Evolutionary conservation across 1,140 invertebrate genomes (phyloP), one percentile per base, ranked within the genome.

Genomic region (Oryzaephilus surinamensis): DNA sequence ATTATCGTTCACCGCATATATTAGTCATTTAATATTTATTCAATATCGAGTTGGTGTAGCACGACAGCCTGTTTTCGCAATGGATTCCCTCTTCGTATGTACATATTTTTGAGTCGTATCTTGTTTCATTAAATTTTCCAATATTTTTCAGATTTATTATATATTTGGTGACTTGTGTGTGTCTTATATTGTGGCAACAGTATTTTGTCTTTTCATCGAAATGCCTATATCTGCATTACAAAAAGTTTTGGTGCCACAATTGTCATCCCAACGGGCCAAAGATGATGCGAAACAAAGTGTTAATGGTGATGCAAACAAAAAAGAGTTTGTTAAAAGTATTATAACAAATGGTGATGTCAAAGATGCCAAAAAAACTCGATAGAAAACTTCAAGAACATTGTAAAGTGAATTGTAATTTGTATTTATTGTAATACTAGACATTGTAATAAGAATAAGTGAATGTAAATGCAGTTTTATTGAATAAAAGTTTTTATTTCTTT

Each of bases 201-300:
- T 54, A 8, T 12, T 54, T 8, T 52, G 50, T 40, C 20, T 54
- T 19, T 17, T 47, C 7, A 27, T 54, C 4, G 52, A 54, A 38
- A 52, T 54, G 52, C 52, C 52, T 2, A 24, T 52, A 18, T 52
- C 50, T 17, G 47, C 52, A n/a, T n/a, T 54, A 11, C 52, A 54
- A 23, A 54, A 54, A 29, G 12, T 43, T 24, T 42, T 44, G 30
- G 30, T 52, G 27, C 46, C 46, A 3, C 43, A 52, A 47, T 33
- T 52, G 31, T 5, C 16, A 33, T 20, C 11, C 11, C 15, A 6
- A 8, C 20, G 8, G 6, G 11, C 11, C 15, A 17, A 20, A 20
- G 1, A 8, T 16, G 6, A n/a, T n/a, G n/a, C n/a, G n/a, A n/a
- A 17, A 15, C 4, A 32, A 14, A 32, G 8, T 10, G 17, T 32